Conservation (phyloP, 1,140 invertebrate species). For the Babylonia areolata region DNA sequence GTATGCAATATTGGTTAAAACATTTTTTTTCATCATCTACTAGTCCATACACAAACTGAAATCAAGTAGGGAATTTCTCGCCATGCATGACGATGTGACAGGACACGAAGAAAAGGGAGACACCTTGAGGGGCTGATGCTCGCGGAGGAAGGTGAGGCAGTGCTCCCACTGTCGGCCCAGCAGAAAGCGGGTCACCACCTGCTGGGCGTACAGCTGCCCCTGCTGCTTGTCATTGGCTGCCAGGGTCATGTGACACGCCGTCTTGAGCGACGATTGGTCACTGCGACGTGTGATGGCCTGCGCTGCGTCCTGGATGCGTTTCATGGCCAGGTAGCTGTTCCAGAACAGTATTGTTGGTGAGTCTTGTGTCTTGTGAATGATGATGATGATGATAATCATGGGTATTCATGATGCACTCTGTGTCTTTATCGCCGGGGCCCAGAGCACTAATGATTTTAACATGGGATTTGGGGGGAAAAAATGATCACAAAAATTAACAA, state of each 20-base stretch:
- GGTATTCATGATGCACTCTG: not conserved
- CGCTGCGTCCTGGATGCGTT: constrained; percentile 68
- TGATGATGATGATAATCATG: not conserved
- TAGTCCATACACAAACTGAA: too few relatives aligned
- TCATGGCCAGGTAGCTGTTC: constrained; percentile 70
- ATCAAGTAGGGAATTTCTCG: too few relatives aligned
- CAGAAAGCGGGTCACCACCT: constrained; percentile 60
- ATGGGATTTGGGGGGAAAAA: too few relatives aligned
- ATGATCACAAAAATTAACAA: too few relatives aligned
- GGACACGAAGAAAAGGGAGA: too few relatives aligned
- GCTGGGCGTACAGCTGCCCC: constrained; percentile 64
- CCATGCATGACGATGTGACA: too few relatives aligned
- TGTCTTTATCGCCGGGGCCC: too few relatives aligned
- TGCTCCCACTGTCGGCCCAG: constrained; percentile 78
- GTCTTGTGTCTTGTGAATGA: too few relatives aligned
- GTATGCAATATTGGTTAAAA: too few relatives aligned
- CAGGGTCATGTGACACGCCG: constrained; percentile 67
- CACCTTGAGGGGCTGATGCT: constrained; percentile 64
- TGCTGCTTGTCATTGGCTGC: constrained; percentile 66
- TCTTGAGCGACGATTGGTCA: constrained; percentile 65
- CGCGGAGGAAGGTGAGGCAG: constrained; percentile 58
- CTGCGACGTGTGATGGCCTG: constrained; percentile 61
- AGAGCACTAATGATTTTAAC: too few relatives aligned
- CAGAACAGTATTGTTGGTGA: too few relatives aligned
- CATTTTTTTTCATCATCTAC: too few relatives aligned